phyloP scores from a whole-genome alignment of 2,888 invertebrate species.

The Andrena hattorfiana region DNA sequence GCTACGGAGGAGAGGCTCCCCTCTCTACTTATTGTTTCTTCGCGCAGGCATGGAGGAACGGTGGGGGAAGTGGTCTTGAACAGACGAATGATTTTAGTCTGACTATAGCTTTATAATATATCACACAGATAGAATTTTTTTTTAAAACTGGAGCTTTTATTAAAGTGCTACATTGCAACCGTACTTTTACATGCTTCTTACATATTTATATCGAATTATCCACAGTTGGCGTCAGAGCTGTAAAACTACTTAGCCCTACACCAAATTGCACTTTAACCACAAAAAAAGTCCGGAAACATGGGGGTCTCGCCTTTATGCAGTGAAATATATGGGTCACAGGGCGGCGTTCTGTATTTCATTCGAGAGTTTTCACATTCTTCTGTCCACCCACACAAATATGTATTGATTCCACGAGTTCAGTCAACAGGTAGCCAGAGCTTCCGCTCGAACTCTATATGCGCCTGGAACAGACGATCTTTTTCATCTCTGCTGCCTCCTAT shows the following conservation, averaged over 20 bases:
- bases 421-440: slow-evolving; percentile 57
- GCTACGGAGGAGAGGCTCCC: not conserved
- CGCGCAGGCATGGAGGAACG: not conserved
- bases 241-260: too few relatives aligned
- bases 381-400: slow-evolving; percentile 38
- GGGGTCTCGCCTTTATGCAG: too few relatives aligned
- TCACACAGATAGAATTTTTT: too few relatives aligned
- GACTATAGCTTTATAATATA: too few relatives aligned
- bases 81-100: not conserved
- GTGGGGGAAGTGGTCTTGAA: not conserved
- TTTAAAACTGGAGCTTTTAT: too few relatives aligned
- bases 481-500: not conserved
- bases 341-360: not conserved
- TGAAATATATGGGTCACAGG: too few relatives aligned
- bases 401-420: slow-evolving; percentile 49
- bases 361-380: slow-evolving; percentile 40
- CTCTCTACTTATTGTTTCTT: not conserved
- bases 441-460: not conserved
- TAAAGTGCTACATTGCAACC: too few relatives aligned
- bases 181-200: too few relatives aligned
- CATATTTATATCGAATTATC: too few relatives aligned
- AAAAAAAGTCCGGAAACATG: not conserved
- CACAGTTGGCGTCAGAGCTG: too few relatives aligned
- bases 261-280: too few relatives aligned
- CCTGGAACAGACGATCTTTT: slow-evolving; percentile 2